Percentiles rank a stretch among this genome's conserved stretches.
Conservation (phyloP, 2,113 vertebrate genomes). For the Talpa occidentalis region DNA sequence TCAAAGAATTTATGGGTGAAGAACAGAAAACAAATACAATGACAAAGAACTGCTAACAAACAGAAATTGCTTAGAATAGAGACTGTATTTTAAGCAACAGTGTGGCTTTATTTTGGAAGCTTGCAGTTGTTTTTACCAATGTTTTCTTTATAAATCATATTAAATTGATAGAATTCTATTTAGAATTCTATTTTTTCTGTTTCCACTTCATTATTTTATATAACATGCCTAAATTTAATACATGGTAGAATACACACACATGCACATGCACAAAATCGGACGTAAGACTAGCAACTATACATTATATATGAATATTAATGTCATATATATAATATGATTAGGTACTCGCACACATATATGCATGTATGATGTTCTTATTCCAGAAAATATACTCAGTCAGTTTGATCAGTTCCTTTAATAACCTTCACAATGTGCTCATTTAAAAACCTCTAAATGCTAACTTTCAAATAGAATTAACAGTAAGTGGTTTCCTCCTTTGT, state of each 20-base stretch:
- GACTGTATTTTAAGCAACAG: neutral
- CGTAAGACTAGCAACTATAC: neutral
- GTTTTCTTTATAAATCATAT: neutral
- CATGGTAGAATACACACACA: neutral
- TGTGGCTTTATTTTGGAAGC: neutral
- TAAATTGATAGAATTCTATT: neutral
- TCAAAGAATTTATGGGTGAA: neutral
- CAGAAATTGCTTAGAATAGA: neutral
- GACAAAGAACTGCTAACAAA: neutral
- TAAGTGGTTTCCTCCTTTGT: neutral
- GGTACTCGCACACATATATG: neutral
- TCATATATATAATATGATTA: neutral
- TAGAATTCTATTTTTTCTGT: neutral
- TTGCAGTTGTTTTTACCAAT: neutral
- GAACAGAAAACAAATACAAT: neutral
- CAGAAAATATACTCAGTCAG: neutral
- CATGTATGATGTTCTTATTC: neutral
- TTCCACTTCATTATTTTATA: neutral
- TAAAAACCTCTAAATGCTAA: neutral
- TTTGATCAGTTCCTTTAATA: neutral
- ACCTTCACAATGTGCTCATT: neutral
- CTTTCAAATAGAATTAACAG: neutral
- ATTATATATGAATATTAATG: too few species aligned
- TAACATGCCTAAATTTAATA: neutral
- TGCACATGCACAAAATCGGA: too few species aligned